Evolutionary conservation across 2,113 vertebrate genomes (phyloP).

Genomic region (Anarrhichthys ocellatus): DNA sequence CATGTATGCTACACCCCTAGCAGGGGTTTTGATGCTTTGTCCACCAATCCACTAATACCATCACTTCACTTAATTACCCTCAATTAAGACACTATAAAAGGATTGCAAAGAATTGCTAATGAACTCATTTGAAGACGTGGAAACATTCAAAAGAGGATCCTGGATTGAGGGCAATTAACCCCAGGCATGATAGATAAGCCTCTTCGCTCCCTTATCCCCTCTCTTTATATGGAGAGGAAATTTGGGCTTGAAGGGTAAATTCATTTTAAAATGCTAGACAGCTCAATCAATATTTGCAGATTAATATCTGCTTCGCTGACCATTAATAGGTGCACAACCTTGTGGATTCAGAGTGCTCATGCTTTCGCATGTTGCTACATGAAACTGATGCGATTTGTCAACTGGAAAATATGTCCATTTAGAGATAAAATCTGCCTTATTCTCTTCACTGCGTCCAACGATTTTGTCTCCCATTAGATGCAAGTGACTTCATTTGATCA

Average conservation of each 20-base stretch:
- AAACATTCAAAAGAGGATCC: slow-evolving; percentile 72
- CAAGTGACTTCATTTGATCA: background rate
- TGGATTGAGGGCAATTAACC: slow-evolving; percentile 79
- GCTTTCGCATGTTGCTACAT: background rate
- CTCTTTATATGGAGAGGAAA: slow-evolving; percentile 28
- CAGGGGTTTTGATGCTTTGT: slow-evolving; percentile 79
- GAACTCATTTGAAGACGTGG: slow-evolving; percentile 77
- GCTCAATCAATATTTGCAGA: slow-evolving; percentile 52
- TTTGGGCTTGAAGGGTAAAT: slow-evolving; percentile 38
- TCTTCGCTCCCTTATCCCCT: slow-evolving; percentile 24
- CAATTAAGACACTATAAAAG: slow-evolving; percentile 82
- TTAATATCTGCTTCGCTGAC: slow-evolving; percentile 30
- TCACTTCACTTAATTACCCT: slow-evolving; percentile 83
- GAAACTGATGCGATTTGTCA: background rate
- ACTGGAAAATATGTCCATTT: background rate
- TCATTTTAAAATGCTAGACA: slow-evolving; percentile 6
- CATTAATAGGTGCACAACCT: slow-evolving; percentile 2
- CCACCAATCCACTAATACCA: slow-evolving; percentile 75
- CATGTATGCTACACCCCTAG: slow-evolving; percentile 64
- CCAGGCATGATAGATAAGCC: slow-evolving; percentile 60
- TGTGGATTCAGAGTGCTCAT: background rate
- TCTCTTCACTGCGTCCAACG: background rate
- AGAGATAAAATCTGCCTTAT: background rate
- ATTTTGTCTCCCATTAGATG: background rate
- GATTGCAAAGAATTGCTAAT: slow-evolving; percentile 84